Evolutionary conservation across 2,888 invertebrate species (phyloP), one percentile per base, ranked within the genome.

Genomic region (Thereva nobilitata): DNA sequence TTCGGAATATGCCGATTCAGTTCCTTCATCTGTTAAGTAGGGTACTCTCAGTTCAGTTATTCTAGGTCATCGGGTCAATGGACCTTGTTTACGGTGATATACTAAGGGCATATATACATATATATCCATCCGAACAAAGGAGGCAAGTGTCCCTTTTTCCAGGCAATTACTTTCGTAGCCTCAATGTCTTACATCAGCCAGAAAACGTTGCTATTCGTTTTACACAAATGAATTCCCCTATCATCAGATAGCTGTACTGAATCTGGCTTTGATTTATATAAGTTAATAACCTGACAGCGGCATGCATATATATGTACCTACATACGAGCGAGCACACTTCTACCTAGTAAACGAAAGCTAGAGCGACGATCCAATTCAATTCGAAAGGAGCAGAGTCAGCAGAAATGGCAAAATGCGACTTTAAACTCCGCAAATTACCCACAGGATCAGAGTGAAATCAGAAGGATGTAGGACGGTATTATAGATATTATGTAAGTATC

Each of bases 251-350:
- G 49, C 55, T 6, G 34, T 23, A 40, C 23, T 50, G 50, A 50
- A 50, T 50, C 50, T 23, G 66, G 49, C 61, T 64, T 65, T 68
- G 66, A 68, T 65, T 68, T 68, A 66, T 68, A 45, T 50, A 49
- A 61, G 64, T 68, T 68, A 68, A 68, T 68, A 68, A 68, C 61
- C 68, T 64, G 64, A 59, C 68, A 54, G 49, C 42, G 66, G 45
- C 67, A 64, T 52, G 23, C 23, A 23, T 23, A 23, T 23, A 23
- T 2, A n/a, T n/a, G n/a, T 23, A 23, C 23, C 23, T 23, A 64
- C 64, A 64, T 64, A 40, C 55, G 42, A 49, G 44, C 40, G 53
- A 54, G 5, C 40, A 49, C 2, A 1, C 61, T 7, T 0, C 50
- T 44, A 44, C 12, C 47, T 12, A 37, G 7, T 10, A 4, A 7